These are phyloP conservation scores for Potamarius usumacintae DNA, from an alignment of 2,113 vertebrate genomes.

Conservation along the genomic window DNA sequence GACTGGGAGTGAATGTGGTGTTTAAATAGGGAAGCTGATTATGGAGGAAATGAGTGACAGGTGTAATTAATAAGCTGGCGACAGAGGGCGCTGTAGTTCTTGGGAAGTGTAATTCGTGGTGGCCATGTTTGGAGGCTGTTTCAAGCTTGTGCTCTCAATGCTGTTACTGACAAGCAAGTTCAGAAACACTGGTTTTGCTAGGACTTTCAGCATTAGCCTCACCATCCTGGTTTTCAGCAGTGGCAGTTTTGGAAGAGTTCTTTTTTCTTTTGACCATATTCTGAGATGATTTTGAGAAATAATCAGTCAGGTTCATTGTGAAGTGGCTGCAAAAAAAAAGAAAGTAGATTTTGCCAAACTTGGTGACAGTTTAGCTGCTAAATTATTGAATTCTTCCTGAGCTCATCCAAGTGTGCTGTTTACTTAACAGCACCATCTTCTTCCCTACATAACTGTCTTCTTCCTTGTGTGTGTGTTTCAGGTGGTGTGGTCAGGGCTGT, in stretches of 20 bases:
- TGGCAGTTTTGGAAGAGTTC: neutral
- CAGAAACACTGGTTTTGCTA: neutral
- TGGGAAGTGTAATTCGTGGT: too few relatives aligned
- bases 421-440: neutral
- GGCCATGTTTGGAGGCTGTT: too few relatives aligned
- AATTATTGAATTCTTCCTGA: neutral
- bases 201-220: neutral
- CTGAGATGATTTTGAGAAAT: neutral
- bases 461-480: constrained; percentile 54
- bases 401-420: neutral
- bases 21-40: too few relatives aligned
- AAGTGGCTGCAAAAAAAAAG: too few relatives aligned
- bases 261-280: neutral
- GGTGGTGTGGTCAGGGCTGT: constrained; percentile 84
- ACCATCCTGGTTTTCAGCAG: neutral
- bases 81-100: too few relatives aligned
- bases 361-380: neutral
- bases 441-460: neutral
- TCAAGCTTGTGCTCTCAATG: too few relatives aligned
- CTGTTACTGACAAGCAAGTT: neutral
- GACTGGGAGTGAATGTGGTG: too few relatives aligned
- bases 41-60: too few relatives aligned
- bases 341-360: neutral
- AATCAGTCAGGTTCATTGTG: neutral
- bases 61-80: too few relatives aligned